phyloP scores from a whole-genome alignment of 2,113 vertebrate species.

The Gasterosteus aculeatus region DNA sequence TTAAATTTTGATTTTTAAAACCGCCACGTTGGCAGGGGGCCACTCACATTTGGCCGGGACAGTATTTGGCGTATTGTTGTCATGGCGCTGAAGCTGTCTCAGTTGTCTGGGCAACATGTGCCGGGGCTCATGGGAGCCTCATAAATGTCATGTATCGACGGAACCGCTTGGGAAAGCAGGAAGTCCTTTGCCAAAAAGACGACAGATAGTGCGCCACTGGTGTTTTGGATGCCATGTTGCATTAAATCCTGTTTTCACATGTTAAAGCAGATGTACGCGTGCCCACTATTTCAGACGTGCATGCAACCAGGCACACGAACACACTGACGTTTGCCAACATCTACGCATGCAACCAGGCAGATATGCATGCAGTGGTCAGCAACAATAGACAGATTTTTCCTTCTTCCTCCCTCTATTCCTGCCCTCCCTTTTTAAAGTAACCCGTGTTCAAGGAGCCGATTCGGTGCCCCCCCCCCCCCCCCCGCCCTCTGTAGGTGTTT shows the following conservation, averaged over 20 bases:
- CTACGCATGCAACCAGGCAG: conserved; percentile 32
- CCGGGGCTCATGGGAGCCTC: conserved; percentile 65
- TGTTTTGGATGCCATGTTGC: conserved; percentile 73
- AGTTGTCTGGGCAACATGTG: conserved; percentile 75
- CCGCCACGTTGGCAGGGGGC: conserved; percentile 46
- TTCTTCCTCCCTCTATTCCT: conserved; percentile 30
- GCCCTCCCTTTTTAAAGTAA: conserved; percentile 1
- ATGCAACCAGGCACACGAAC: conserved; percentile 30
- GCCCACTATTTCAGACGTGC: conserved; percentile 36
- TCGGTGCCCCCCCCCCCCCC: conserved; percentile 30
- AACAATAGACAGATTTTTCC: conserved; percentile 17
- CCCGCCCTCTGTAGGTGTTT: conserved; percentile 64
- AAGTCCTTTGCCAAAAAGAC: conserved; percentile 69
- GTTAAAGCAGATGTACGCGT: conserved; percentile 36
- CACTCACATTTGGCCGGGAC: conserved; percentile 51
- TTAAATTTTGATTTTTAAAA: conserved; percentile 38
- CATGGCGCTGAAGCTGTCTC: conserved; percentile 70
- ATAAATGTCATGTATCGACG: conserved; percentile 75
- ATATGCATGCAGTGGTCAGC: conserved; percentile 19
- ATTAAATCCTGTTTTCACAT: conserved; percentile 65
- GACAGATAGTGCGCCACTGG: conserved; percentile 69
- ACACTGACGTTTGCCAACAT: conserved; percentile 10
- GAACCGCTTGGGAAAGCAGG: conserved; percentile 65
- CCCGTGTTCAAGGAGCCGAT: conserved; percentile 6
- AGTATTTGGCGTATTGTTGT: conserved; percentile 72